phyloP scores from a whole-genome alignment of 2,113 vertebrate genomes.

The Choloepus hoffmanni region DNA sequence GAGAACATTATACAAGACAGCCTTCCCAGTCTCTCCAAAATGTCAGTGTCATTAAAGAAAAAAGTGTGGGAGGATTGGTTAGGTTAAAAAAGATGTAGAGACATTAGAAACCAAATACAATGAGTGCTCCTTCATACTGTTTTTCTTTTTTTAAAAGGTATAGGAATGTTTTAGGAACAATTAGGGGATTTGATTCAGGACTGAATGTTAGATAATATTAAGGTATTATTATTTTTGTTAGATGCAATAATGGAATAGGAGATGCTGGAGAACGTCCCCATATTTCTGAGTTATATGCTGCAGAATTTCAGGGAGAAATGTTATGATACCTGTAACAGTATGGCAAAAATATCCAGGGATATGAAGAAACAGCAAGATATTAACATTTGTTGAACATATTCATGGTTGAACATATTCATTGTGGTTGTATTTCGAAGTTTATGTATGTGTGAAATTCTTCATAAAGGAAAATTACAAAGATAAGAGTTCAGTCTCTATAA shows the following conservation, averaged over 20 bases:
- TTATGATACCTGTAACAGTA: neutral
- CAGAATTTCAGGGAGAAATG: neutral
- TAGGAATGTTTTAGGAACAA: neutral
- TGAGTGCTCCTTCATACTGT: neutral
- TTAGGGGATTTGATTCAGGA: neutral
- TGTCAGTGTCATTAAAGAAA: neutral
- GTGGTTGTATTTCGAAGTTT: neutral
- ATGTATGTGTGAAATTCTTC: conserved; percentile 26
- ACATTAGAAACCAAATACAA: neutral
- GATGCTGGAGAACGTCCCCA: neutral
- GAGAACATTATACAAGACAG: neutral
- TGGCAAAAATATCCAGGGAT: neutral
- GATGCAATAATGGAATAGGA: neutral
- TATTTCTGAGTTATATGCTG: neutral
- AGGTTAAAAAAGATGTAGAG: conserved; percentile 1
- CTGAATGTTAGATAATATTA: neutral
- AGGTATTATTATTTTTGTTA: neutral
- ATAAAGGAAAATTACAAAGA: neutral
- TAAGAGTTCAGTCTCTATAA: neutral
- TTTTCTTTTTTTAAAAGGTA: neutral
- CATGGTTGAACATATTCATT: neutral
- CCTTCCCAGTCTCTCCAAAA: neutral
- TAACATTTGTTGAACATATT: neutral
- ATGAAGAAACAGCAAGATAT: neutral
- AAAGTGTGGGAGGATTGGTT: neutral